A percentile compares a stretch with the other conserved stretches of the same genome.
These are phyloP conservation scores for Drosophila asahinai DNA, from an alignment of 1,140 invertebrate genomes.

Conservation along the genomic window DNA sequence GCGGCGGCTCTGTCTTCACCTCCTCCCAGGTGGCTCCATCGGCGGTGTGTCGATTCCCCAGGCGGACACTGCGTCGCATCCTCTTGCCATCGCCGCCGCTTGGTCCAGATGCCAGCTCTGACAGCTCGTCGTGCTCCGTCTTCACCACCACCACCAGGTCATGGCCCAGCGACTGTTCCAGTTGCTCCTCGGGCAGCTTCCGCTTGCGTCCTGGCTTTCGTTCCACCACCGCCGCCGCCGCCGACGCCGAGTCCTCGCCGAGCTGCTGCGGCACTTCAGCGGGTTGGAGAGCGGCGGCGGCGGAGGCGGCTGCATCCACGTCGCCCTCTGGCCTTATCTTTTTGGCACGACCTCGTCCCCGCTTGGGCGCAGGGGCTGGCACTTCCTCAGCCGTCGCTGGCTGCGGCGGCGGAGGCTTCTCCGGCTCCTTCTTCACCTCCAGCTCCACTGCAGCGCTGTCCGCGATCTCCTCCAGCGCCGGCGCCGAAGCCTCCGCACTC, in stretches of 20 bases:
- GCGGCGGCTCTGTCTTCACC: slow-evolving; percentile 48
- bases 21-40: slow-evolving; percentile 49
- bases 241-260: slow-evolving; percentile 23
- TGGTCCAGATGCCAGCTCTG: slow-evolving; percentile 8
- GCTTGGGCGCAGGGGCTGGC: slow-evolving; percentile 54
- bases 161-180: neutral
- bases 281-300: neutral
- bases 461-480: slow-evolving; percentile 8
- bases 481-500: neutral
- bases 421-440: slow-evolving; percentile 59
- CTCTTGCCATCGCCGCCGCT: slow-evolving; percentile 42
- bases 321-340: slow-evolving; percentile 61
- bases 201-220: slow-evolving; percentile 69
- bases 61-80: slow-evolving; percentile 75
- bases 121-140: slow-evolving; percentile 54
- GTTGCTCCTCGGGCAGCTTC: slow-evolving; percentile 55
- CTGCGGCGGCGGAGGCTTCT: slow-evolving; percentile 28
- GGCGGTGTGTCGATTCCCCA: slow-evolving; percentile 68
- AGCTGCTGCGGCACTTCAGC: neutral
- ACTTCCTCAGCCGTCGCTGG: neutral
- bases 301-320: neutral
- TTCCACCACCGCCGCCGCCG: slow-evolving; percentile 46
- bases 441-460: slow-evolving; percentile 4
- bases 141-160: slow-evolving; percentile 50
- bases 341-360: slow-evolving; percentile 77